Percentiles rank a stretch among this genome's conserved stretches.
Conservation (phyloP, 2,888 invertebrate genomes). For the Cheilosia vulpina region DNA sequence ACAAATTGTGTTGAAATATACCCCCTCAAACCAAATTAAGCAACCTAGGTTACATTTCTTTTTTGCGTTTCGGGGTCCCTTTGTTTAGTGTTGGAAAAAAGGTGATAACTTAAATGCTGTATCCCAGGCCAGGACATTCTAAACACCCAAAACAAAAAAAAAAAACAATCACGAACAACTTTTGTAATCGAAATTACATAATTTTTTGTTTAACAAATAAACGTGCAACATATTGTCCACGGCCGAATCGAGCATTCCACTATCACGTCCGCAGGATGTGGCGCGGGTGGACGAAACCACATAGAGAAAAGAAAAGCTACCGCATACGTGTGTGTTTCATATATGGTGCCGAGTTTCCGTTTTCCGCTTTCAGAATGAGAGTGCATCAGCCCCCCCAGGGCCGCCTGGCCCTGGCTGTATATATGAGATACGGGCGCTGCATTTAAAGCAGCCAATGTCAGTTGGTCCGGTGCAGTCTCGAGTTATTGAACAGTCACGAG, state of each 20-base stretch:
- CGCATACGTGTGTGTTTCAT: constrained; percentile 20
- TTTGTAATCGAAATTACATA: constrained; percentile 72
- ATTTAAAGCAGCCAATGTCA: constrained; percentile 36
- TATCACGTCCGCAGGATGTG: constrained; percentile 50
- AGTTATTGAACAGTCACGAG: constrained; percentile 64
- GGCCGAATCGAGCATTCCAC: constrained; percentile 27
- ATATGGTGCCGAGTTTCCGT: constrained; percentile 32
- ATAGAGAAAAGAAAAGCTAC: constrained; percentile 22
- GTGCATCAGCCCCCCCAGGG: constrained; percentile 34
- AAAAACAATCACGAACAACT: constrained; percentile 64
- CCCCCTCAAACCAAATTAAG: background rate
- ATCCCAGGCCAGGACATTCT: constrained; percentile 19
- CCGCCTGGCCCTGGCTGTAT: background rate
- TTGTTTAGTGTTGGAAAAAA: constrained; percentile 25
- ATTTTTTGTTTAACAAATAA: constrained; percentile 67
- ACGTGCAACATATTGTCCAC: constrained; percentile 59
- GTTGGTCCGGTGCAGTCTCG: constrained; percentile 53
- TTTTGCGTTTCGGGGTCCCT: background rate
- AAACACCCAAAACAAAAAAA: background rate
- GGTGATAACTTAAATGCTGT: constrained; percentile 39
- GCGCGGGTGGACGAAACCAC: constrained; percentile 32
- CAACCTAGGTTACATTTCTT: background rate
- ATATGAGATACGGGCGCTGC: constrained; percentile 24
- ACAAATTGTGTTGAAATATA: constrained; percentile 52
- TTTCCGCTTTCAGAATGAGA: constrained; percentile 11